Base-by-base conservation (phyloP, 2,113 vertebrate genomes). In the Pluvianellus socialis region DNA sequence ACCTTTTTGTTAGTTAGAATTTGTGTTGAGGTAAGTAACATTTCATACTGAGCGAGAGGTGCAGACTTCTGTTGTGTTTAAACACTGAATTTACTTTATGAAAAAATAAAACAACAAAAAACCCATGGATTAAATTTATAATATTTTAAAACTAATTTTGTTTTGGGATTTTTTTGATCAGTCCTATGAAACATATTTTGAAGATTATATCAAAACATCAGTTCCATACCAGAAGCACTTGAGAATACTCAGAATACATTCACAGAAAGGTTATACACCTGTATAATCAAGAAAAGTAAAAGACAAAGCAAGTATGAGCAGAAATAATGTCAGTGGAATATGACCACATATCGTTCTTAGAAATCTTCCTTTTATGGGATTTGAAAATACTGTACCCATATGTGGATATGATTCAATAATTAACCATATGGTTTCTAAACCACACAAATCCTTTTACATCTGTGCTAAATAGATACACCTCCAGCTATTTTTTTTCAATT, bases 291-390 rank as follows among this genome's bases (percentile, higher is more conserved):
- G 20, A 75, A 35, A 79, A 87, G 12, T 9, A 26, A 42, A 91
- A 16, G 66, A 18, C 0, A 0, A 72, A 65, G 8, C 8, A 92
- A 80, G 1, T 3, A 40, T 33, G 21, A 76, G 32, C 5, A 40
- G n/a, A 56, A 9, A 32, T 11, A 55, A 42, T 38, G 3, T 28
- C 27, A 59, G 12, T 55, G 33, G 12, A 90, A 50, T 38, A 65
- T 10, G 12, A 35, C 10, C 22, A 53, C 10, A 85, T 14, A 35
- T 50, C 1, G 7, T 65, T 83, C 38, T 71, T 27, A 84, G 23
- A 92, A 87, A 73, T 21, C 15, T 35, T 70, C 3, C 35, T 58
- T n/a, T 83, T 27, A 33, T 3, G 12, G 7, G 2, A 3, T 66
- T 58, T 76, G 40, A 86, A 66, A 86, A 58, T 53, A 53, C 10